A percentile compares a stretch with the other conserved stretches of the same genome.
phyloP scores from a whole-genome alignment of 2,797 vertebrate genomes.

The Tapirus indicus region DNA sequence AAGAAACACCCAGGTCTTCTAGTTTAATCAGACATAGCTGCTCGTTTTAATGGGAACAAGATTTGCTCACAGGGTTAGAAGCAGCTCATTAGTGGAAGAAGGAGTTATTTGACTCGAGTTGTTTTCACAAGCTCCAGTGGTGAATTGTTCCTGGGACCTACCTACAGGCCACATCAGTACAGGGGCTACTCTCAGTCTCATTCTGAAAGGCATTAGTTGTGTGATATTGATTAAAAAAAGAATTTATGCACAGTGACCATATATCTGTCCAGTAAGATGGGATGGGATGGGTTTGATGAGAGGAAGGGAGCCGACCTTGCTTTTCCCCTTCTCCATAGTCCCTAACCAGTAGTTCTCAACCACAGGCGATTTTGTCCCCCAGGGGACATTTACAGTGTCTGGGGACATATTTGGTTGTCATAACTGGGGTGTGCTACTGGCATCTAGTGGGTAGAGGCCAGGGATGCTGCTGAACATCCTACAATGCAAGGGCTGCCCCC shows the following conservation, averaged over 20 bases:
- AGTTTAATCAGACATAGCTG: conserved; percentile 42
- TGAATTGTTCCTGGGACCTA: not conserved
- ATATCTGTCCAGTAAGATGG: not conserved
- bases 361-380: not conserved
- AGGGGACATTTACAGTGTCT: not conserved
- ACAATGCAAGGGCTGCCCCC: not conserved
- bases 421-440: not conserved
- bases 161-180: not conserved
- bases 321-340: not conserved
- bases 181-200: not conserved
- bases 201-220: not conserved
- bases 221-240: not conserved
- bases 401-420: conserved; percentile 5
- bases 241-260: not conserved
- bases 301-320: not conserved
- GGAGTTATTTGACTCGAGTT: conserved; percentile 8
- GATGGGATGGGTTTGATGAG: not conserved
- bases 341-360: not conserved
- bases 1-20: conserved; percentile 53
- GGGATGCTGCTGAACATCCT: not conserved
- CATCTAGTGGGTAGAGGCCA: not conserved
- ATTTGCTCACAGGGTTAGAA: conserved; percentile 49
- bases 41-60: conserved; percentile 28
- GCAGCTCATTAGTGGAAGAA: conserved; percentile 54
- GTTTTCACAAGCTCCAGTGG: not conserved